Evolutionary conservation across 2,797 vertebrate species (phyloP).

Genomic region (Margarornis squamiger): DNA sequence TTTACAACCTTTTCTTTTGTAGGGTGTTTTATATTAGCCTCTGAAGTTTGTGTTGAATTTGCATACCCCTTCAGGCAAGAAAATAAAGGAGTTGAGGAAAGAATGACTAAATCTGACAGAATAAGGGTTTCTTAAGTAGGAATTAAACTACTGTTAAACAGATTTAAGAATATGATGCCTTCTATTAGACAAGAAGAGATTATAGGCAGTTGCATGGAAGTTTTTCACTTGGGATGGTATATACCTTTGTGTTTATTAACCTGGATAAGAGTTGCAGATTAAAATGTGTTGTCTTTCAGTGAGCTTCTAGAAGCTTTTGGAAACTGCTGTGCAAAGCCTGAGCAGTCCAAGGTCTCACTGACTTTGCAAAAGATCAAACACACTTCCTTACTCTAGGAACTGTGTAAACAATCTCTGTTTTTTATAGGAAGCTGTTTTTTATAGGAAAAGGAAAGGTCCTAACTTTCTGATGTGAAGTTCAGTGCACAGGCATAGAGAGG

Average conservation of each 20-base stretch:
- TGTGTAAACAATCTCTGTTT: background rate
- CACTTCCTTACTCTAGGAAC: background rate
- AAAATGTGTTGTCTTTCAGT: accelerated
- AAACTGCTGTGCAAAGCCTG: background rate
- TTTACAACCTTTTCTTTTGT: background rate
- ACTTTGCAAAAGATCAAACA: background rate
- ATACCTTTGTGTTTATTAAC: background rate
- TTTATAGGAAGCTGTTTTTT: background rate
- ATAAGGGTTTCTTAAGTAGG: background rate
- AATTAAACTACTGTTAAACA: background rate
- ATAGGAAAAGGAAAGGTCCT: background rate
- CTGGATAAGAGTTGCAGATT: background rate
- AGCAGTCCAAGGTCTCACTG: background rate
- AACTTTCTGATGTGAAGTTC: background rate
- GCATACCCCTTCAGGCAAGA: background rate
- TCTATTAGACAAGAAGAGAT: background rate
- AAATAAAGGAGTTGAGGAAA: background rate
- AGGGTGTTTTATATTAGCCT: background rate
- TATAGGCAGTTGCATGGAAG: background rate
- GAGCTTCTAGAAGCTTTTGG: background rate
- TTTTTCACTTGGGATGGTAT: background rate
- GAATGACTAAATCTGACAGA: background rate
- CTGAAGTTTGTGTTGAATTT: background rate
- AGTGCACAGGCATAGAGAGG: background rate
- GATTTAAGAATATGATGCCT: background rate